Evolutionary conservation across 64 coral and sea anemone species (phyloP).

Genomic region (Dendronephthya gigantea): DNA sequence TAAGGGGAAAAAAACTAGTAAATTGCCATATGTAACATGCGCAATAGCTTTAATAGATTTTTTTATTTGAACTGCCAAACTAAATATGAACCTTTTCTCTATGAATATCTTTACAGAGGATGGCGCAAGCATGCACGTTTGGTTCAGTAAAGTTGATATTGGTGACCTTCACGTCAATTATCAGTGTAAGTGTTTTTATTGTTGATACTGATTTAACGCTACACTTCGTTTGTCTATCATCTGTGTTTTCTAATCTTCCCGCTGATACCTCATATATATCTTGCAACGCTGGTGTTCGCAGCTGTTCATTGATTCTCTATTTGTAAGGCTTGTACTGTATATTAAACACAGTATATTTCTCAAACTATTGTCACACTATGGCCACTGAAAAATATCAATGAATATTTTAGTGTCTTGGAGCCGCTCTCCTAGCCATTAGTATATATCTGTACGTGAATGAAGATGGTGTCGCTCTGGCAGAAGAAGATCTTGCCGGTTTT

Average conservation of each 20-base stretch:
- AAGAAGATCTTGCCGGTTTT: background rate
- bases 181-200: background rate
- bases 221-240: too few relatives aligned
- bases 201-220: background rate
- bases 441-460: slow-evolving; percentile 6
- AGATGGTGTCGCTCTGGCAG: background rate
- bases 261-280: too few relatives aligned
- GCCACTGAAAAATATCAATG: background rate
- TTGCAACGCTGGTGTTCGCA: too few relatives aligned
- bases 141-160: background rate
- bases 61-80: background rate
- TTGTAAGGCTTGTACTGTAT: too few relatives aligned
- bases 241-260: too few relatives aligned
- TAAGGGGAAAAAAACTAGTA: too few relatives aligned
- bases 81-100: background rate
- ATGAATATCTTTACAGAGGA: background rate
- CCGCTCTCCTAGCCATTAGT: background rate
- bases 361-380: too few relatives aligned
- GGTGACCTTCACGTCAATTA: background rate
- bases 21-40: too few relatives aligned
- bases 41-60: background rate
- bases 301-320: too few relatives aligned
- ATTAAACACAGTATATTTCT: too few relatives aligned
- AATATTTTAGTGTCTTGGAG: background rate
- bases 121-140: slow-evolving; percentile 13